Conservation (phyloP, 2,888 invertebrate genomes). For the Cynaeus angustus region DNA sequence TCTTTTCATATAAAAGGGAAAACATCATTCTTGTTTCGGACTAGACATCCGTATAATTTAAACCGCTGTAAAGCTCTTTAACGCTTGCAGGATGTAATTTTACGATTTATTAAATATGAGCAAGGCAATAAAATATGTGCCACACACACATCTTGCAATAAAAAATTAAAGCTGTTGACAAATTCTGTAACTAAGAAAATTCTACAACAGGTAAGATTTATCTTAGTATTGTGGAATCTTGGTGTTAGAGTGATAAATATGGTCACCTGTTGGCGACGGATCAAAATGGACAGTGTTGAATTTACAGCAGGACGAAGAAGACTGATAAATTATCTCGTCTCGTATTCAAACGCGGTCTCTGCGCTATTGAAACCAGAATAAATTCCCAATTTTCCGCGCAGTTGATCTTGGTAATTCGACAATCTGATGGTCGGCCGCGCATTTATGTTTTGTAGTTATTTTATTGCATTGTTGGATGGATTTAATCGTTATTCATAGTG, state of each 20-base stretch:
- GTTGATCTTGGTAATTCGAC: constrained; percentile 50
- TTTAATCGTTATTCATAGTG: constrained; percentile 4
- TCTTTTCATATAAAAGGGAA: constrained; percentile 27
- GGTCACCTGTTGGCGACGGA: too few species aligned
- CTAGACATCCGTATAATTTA: constrained; percentile 35
- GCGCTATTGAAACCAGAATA: constrained; percentile 45
- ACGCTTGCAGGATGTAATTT: constrained; percentile 38
- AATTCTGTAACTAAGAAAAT: background rate
- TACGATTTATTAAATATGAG: constrained; percentile 42
- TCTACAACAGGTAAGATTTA: too few species aligned
- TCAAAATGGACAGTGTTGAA: background rate
- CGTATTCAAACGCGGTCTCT: constrained; percentile 26
- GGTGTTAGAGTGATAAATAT: too few species aligned
- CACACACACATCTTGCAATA: constrained; percentile 32
- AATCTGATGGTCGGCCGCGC: constrained; percentile 39
- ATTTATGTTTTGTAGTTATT: constrained; percentile 33
- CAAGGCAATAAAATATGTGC: constrained; percentile 35
- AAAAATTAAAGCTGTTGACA: constrained; percentile 1
- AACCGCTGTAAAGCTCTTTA: constrained; percentile 33
- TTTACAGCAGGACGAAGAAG: background rate
- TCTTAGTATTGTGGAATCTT: too few species aligned
- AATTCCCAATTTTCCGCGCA: constrained; percentile 50
- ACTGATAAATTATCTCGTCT: constrained; percentile 30
- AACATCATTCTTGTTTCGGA: constrained; percentile 25
- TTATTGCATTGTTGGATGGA: constrained; percentile 35